Evolutionary conservation across 2,797 vertebrate genomes (phyloP).

Genomic region (Falco berigora): DNA sequence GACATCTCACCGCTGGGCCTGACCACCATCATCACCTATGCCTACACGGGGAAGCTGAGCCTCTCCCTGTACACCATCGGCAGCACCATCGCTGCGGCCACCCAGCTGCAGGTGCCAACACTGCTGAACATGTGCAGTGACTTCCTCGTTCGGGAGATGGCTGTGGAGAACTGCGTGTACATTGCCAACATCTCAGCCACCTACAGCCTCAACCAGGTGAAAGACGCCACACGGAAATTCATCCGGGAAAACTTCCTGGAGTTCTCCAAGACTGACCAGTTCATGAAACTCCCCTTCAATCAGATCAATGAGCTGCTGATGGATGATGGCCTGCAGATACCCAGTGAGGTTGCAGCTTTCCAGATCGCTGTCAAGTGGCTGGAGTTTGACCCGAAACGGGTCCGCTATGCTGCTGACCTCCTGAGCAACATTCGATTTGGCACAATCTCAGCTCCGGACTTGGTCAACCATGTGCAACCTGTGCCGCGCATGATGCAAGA

Average conservation of each 20-base stretch:
- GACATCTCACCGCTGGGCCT: conserved; percentile 78
- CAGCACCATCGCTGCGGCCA: conserved; percentile 79
- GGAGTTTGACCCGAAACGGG: conserved; percentile 78
- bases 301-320: conserved; percentile 81
- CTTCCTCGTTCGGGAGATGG: conserved; percentile 81
- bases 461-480: conserved; percentile 83
- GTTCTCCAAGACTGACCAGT: conserved; percentile 79
- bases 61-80: conserved; percentile 86
- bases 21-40: conserved; percentile 80
- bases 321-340: conserved; percentile 77
- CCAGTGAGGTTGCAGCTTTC: conserved; percentile 80
- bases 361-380: conserved; percentile 84
- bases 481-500: conserved; percentile 85
- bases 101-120: conserved; percentile 77
- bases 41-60: conserved; percentile 82
- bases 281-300: conserved; percentile 81
- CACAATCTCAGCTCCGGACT: conserved; percentile 82
- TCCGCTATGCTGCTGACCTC: conserved; percentile 75
- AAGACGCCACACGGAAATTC: conserved; percentile 74
- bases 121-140: conserved; percentile 82
- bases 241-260: conserved; percentile 81
- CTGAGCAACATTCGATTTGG: conserved; percentile 80
- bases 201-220: conserved; percentile 74
- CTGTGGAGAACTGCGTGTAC: conserved; percentile 82
- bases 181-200: conserved; percentile 82